These are phyloP conservation scores for Podarcis cretensis DNA, from an alignment of 2,113 vertebrate genomes.

Conservation along the genomic window DNA sequence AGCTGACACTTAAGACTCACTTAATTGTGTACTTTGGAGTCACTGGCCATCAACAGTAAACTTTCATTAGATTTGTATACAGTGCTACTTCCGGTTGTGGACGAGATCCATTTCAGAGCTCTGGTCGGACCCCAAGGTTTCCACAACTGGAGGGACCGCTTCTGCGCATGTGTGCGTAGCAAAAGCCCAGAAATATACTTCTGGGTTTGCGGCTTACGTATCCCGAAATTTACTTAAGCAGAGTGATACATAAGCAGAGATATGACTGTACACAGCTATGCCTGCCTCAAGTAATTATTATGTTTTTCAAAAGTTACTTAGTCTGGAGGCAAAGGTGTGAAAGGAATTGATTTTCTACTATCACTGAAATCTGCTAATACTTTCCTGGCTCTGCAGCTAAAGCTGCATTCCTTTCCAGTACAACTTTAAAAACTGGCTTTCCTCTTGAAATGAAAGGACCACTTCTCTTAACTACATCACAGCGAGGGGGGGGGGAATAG, in stretches of 20 bases:
- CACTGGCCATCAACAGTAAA: neutral
- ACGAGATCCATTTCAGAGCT: too few species aligned
- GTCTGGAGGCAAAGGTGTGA: neutral
- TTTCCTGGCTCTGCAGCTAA: neutral
- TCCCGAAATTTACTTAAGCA: too few species aligned
- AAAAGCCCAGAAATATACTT: too few species aligned
- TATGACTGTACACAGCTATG: too few species aligned
- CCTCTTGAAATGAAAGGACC: neutral
- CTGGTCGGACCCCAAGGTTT: too few species aligned
- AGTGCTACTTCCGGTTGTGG: too few species aligned
- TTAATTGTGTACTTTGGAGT: neutral
- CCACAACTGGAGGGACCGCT: too few species aligned
- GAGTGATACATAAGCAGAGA: too few species aligned
- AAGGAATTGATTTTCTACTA: neutral
- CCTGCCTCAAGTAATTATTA: neutral
- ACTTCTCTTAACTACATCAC: neutral
- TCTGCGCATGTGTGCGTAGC: too few species aligned
- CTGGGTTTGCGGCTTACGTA: too few species aligned
- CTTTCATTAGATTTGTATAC: neutral
- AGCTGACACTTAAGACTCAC: neutral
- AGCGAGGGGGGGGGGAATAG: neutral
- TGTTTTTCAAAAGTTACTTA: neutral
- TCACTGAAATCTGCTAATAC: neutral
- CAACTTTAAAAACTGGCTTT: neutral
- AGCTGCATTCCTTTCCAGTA: neutral